phyloP scores from a whole-genome alignment of 2,797 vertebrate genomes.

The Etheostoma perlongum region DNA sequence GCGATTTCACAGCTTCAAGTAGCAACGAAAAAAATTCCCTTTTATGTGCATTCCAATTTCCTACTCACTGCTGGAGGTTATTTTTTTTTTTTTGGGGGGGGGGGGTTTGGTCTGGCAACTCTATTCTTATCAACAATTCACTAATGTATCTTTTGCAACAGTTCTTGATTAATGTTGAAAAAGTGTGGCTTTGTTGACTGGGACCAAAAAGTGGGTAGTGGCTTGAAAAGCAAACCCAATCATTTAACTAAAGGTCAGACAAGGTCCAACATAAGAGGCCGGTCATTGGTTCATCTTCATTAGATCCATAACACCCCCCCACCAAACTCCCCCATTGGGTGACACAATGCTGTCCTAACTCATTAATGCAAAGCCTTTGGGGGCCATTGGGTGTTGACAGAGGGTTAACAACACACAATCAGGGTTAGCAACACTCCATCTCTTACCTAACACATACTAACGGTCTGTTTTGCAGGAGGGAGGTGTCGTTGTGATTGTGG shows the following conservation, averaged over 20 bases:
- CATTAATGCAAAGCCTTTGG: conserved; percentile 77
- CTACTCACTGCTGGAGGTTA: conserved; percentile 42
- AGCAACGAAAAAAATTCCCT: conserved; percentile 64
- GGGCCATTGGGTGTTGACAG: conserved; percentile 74
- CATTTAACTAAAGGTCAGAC: conserved; percentile 32
- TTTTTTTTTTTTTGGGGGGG: background rate
- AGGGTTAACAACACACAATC: conserved; percentile 63
- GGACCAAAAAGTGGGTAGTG: background rate
- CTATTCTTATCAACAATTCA: conserved; percentile 36
- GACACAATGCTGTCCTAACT: conserved; percentile 62
- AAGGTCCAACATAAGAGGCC: conserved; percentile 51
- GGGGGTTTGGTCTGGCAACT: conserved; percentile 29
- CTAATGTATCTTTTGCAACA: background rate
- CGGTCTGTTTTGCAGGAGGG: conserved; percentile 44
- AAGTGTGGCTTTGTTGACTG: background rate
- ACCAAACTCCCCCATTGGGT: conserved; percentile 32
- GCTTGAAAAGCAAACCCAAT: conserved; percentile 29
- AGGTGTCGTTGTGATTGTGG: conserved; percentile 7
- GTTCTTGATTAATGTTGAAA: background rate
- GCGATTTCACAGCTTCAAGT: conserved; percentile 75
- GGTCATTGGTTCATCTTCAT: conserved; percentile 55
- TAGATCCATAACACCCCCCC: conserved; percentile 53
- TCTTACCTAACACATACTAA: conserved; percentile 64
- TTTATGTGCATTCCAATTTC: conserved; percentile 72
- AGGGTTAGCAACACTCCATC: conserved; percentile 74